Percentiles rank a stretch among this genome's conserved stretches.
Evolutionary conservation across 2,888 invertebrate genomes (phyloP).

Genomic region (Leucozona laternaria): DNA sequence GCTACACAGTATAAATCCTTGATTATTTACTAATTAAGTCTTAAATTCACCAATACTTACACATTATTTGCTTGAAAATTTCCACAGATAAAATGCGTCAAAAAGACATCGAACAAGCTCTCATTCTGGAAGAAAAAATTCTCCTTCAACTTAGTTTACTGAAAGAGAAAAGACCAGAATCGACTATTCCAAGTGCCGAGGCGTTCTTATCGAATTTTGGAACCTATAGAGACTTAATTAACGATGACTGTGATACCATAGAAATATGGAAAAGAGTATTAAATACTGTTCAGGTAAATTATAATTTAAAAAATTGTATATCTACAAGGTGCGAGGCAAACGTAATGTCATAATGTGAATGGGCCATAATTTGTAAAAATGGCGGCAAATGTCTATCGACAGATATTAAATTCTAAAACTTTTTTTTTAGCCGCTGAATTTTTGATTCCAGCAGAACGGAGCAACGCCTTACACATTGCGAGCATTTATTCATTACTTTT

Average conservation of each 20-base stretch:
- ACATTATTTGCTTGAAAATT: background rate
- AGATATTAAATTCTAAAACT: too few relatives aligned
- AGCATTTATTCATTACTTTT: too few relatives aligned
- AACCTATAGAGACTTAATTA: slow-evolving; percentile 89
- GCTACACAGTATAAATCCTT: background rate
- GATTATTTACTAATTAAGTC: background rate
- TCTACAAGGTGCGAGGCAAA: too few relatives aligned
- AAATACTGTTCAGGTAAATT: slow-evolving; percentile 81
- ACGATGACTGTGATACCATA: slow-evolving; percentile 90
- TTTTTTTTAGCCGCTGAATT: too few relatives aligned
- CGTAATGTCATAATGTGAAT: too few relatives aligned
- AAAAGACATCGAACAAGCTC: slow-evolving; percentile 94
- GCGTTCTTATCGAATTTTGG: slow-evolving; percentile 83
- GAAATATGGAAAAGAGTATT: slow-evolving; percentile 92
- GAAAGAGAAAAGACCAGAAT: slow-evolving; percentile 86
- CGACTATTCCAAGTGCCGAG: slow-evolving; percentile 80
- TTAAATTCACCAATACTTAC: background rate
- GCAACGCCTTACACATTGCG: too few relatives aligned
- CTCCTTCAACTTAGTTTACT: slow-evolving; percentile 90
- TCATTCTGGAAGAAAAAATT: slow-evolving; percentile 95
- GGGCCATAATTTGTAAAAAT: too few relatives aligned
- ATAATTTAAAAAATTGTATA: too few relatives aligned
- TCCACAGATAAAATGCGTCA: slow-evolving; percentile 91
- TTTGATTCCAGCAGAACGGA: too few relatives aligned
- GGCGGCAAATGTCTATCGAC: too few relatives aligned